phyloP scores from a whole-genome alignment of 2,797 vertebrate species.

The Cossypha caffra region DNA sequence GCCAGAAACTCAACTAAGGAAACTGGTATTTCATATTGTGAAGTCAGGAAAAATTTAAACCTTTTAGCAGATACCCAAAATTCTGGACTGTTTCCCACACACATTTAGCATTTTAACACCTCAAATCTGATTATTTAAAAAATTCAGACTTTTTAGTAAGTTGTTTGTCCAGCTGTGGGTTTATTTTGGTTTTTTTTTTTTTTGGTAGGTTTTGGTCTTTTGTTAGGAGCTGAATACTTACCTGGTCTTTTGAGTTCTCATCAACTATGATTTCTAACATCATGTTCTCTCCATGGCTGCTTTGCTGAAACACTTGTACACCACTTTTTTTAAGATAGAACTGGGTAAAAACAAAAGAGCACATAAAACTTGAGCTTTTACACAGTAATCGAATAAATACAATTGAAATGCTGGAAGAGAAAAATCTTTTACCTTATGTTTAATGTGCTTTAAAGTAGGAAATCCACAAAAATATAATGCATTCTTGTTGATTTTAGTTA shows the following conservation, averaged over 20 bases:
- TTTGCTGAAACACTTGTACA: slow-evolving; percentile 95
- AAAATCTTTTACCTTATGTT: slow-evolving; percentile 85
- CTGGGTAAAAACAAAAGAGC: slow-evolving; percentile 71
- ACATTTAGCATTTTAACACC: background rate
- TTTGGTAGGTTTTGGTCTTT: background rate
- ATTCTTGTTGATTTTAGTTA: slow-evolving; percentile 83
- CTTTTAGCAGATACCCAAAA: background rate
- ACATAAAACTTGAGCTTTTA: slow-evolving; percentile 4
- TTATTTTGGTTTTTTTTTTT: background rate
- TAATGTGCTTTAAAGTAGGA: slow-evolving; percentile 94
- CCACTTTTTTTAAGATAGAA: slow-evolving; percentile 92
- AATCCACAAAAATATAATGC: slow-evolving; percentile 95
- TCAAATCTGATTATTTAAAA: background rate
- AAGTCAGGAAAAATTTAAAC: background rate
- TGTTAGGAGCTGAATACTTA: slow-evolving; percentile 62
- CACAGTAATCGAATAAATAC: background rate
- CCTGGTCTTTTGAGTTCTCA: slow-evolving; percentile 78
- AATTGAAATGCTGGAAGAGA: background rate
- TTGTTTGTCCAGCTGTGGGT: background rate
- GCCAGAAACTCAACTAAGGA: background rate
- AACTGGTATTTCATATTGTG: background rate
- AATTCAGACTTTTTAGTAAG: background rate
- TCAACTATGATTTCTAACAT: slow-evolving; percentile 85
- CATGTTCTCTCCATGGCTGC: slow-evolving; percentile 96
- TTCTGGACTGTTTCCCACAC: background rate